Base-by-base conservation (phyloP, 2,888 invertebrate genomes). In the Eubasilissa splendida region DNA sequence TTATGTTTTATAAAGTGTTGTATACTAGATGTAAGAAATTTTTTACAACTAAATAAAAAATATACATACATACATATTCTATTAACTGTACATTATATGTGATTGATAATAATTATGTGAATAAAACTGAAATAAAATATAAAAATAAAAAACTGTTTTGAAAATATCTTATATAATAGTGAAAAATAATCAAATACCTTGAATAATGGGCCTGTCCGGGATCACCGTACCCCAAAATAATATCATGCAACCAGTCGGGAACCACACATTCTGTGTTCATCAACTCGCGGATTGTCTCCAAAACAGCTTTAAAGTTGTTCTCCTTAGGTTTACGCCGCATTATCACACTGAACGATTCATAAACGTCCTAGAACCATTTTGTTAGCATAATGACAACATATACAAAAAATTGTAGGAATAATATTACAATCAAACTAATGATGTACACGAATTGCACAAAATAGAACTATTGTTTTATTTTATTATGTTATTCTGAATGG, bases 211-310 rank as follows among this genome's bases (percentile, higher is more conserved):
- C 99, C 58, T 99, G 96, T 3, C 96, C 96, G 0, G 99, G 99
- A 89, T 99, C 98, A 0, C 99, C 99, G 87, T 99, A 99, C 0
- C 99, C 99, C 14, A 99, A 92, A 71, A 99, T 95, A 84, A 99
- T 96, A 86, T 98, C 97, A 86, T 97, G 97, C n/a, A 98, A 89
- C 97, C 97, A 98, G 84, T 97, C 95, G 0, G 98, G 98, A 4
- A 99, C 98, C 11, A 99, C 98, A 87, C 98, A 99, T 88, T 97
- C 96, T 0, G 99, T 99, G 87, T 99, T 99, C 98, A 99, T 99
- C 84, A 99, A 91, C 88, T 99, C 98, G 3, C 99, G 91, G 82
- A 99, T 99, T 0, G 99, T 99, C 88, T 99, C 99, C 85, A 99
- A 89, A 0, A 99, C 99, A 0, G 99, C 99, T 89, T 99, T 99